A percentile compares a stretch with the other conserved stretches of the same genome.
These are phyloP conservation scores for Heliconius melpomene DNA, from an alignment of 1,140 invertebrate species.

Conservation along the genomic window DNA sequence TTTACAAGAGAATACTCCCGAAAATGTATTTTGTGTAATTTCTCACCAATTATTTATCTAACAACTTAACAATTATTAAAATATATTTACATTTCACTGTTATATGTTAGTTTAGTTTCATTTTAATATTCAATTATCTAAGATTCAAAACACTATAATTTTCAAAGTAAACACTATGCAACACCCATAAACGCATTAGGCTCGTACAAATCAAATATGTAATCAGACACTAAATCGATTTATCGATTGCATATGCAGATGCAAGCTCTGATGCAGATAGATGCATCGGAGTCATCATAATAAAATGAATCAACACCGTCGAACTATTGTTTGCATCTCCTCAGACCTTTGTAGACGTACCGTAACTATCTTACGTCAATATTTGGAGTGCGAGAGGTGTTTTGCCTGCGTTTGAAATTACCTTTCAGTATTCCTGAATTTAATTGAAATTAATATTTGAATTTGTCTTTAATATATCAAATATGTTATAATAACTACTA, in stretches of 20 bases:
- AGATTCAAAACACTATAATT: not conserved
- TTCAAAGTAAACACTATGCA: not conserved
- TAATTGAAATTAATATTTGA: not conserved
- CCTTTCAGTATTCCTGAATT: not conserved
- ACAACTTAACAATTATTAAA: too few species aligned
- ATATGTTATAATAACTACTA: too few species aligned
- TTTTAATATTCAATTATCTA: too few species aligned
- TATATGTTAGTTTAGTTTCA: too few species aligned
- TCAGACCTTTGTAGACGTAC: not conserved
- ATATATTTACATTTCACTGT: too few species aligned
- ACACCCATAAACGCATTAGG: not conserved
- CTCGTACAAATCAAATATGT: not conserved
- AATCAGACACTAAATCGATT: constrained; percentile 18
- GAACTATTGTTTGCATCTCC: not conserved
- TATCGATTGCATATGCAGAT: constrained; percentile 8
- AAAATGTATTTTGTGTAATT: too few species aligned
- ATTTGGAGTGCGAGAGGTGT: not conserved
- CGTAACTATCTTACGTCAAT: constrained; percentile 4
- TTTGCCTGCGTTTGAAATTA: not conserved
- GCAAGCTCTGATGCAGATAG: constrained; percentile 2
- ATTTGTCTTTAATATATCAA: not conserved
- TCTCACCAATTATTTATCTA: too few species aligned
- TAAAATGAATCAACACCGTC: constrained; percentile 21
- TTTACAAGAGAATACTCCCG: too few species aligned
- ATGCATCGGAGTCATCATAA: constrained; percentile 26